Evolutionary conservation across 2,113 vertebrate species (phyloP).

Genomic region (Furnarius figulus): DNA sequence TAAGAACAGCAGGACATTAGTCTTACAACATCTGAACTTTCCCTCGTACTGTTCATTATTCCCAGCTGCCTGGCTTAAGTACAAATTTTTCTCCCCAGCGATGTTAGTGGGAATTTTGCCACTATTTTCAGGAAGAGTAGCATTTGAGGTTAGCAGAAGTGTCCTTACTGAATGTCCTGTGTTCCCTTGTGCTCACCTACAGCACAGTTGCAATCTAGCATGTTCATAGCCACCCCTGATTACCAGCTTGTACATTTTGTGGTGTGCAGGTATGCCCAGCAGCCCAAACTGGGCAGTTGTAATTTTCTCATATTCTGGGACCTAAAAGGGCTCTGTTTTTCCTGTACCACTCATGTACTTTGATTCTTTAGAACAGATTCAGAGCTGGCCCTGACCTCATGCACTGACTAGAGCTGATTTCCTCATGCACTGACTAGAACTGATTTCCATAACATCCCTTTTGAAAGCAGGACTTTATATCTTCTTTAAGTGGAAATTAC

Average conservation of each 20-base stretch:
- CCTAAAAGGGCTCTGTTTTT: not conserved
- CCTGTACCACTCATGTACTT: not conserved
- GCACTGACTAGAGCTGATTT: not conserved
- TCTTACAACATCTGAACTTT: not conserved
- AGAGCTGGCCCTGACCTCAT: not conserved
- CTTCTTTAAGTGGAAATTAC: not conserved
- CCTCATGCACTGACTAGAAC: not conserved
- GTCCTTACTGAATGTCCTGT: not conserved
- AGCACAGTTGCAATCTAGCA: rapidly evolving
- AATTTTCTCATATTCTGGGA: not conserved
- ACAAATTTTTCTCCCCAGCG: not conserved
- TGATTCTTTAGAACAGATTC: not conserved
- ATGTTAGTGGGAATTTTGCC: not conserved
- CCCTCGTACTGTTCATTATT: not conserved
- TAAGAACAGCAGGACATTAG: not conserved
- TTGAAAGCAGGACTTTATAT: not conserved
- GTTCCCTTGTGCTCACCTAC: not conserved
- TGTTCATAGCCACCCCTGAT: not conserved
- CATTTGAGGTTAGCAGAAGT: not conserved
- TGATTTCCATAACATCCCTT: not conserved
- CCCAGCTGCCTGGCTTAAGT: not conserved
- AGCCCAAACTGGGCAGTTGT: not conserved
- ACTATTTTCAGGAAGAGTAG: not conserved
- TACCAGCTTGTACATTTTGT: not conserved
- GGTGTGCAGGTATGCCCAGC: not conserved